A percentile compares a stretch with the other conserved stretches of the same genome.
phyloP scores from a whole-genome alignment of 2,797 vertebrate species.

The Pantherophis vulpinus region DNA sequence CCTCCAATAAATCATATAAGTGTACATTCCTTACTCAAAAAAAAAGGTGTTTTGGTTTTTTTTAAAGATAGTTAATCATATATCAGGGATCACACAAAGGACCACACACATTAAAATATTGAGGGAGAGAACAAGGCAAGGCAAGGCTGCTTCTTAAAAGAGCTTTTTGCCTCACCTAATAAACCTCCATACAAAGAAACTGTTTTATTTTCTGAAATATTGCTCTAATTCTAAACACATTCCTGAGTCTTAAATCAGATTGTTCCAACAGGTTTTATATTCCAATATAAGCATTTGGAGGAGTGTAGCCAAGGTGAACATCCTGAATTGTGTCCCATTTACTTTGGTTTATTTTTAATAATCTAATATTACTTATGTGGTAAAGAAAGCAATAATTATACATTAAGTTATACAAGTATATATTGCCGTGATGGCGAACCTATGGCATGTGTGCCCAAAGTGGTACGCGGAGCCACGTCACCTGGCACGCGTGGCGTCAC shows the following conservation, averaged over 20 bases:
- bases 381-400: not conserved
- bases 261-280: not conserved
- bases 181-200: not conserved
- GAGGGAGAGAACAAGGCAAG: not conserved
- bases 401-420: not conserved
- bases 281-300: not conserved
- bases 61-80: constrained; percentile 31
- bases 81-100: not conserved
- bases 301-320: not conserved
- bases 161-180: not conserved
- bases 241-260: not conserved
- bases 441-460: too few relatives aligned
- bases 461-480: too few relatives aligned
- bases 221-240: not conserved
- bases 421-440: not conserved
- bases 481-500: too few relatives aligned
- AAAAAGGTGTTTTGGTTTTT: not conserved
- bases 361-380: not conserved
- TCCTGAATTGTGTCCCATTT: not conserved
- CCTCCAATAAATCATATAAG: not conserved
- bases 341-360: not conserved
- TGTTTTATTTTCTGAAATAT: not conserved
- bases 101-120: not conserved
- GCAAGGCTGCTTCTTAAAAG: too few relatives aligned
- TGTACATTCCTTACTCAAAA: not conserved